Evolutionary conservation across 2,888 invertebrate species (phyloP).

Genomic region (Drosophila vallismaia): DNA sequence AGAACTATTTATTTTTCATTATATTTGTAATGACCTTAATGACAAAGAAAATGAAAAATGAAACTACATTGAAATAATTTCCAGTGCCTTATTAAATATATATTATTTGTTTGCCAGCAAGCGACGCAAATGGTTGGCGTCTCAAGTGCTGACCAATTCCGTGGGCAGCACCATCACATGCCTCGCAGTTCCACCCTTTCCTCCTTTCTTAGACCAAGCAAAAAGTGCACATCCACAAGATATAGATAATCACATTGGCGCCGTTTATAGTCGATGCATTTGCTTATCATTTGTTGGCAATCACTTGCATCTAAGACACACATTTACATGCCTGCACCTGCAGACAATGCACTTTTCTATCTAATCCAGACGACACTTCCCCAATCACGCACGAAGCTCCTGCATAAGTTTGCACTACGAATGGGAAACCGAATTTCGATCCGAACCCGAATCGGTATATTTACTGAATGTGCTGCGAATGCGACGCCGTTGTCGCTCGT

Average conservation of each 20-base stretch:
- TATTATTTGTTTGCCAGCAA: slow-evolving; percentile 19
- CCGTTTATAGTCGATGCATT: slow-evolving; percentile 10
- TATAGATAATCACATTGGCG: slow-evolving; percentile 29
- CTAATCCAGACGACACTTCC: slow-evolving; percentile 24
- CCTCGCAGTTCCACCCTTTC: neutral
- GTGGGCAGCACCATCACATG: slow-evolving; percentile 20
- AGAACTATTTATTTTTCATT: too few relatives aligned
- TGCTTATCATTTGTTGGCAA: slow-evolving; percentile 20
- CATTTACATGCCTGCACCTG: slow-evolving; percentile 18
- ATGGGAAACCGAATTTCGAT: slow-evolving; percentile 12
- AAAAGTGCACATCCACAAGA: slow-evolving; percentile 7
- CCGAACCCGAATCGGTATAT: slow-evolving; percentile 24
- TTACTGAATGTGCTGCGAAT: slow-evolving; percentile 3
- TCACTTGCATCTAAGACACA: slow-evolving; percentile 16
- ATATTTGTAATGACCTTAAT: too few relatives aligned
- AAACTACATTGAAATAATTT: neutral
- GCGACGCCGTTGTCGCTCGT: slow-evolving; percentile 42
- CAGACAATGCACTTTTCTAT: slow-evolving; percentile 23
- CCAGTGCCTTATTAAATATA: slow-evolving; percentile 11
- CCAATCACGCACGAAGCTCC: slow-evolving; percentile 35
- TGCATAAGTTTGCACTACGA: slow-evolving; percentile 19
- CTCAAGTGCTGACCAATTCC: slow-evolving; percentile 54
- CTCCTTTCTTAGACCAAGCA: neutral
- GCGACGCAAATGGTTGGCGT: slow-evolving; percentile 51
- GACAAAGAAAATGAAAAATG: too few relatives aligned